A percentile compares a stretch with the other conserved stretches of the same genome.
phyloP scores from a whole-genome alignment of 2,113 vertebrate genomes.

The Motacilla tschutschensis region DNA sequence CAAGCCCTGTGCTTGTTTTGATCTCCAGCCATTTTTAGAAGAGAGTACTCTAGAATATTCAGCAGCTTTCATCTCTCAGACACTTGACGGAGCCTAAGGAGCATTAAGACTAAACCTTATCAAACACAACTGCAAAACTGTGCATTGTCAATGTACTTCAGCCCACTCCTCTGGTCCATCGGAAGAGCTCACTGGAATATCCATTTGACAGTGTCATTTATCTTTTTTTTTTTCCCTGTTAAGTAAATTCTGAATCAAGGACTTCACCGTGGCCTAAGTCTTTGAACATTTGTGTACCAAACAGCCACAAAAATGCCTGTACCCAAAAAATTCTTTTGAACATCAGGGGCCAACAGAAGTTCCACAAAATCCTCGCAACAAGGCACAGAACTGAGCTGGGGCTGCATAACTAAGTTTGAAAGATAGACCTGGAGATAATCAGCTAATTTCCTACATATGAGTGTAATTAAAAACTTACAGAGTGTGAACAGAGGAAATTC shows the following conservation, averaged over 20 bases:
- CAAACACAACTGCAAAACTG: slow-evolving; percentile 56
- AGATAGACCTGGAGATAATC: background rate
- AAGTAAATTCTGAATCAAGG: background rate
- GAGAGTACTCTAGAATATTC: slow-evolving; percentile 52
- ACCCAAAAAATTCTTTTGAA: background rate
- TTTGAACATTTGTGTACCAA: background rate
- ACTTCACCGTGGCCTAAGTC: background rate
- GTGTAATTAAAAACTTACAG: background rate
- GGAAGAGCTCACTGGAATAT: slow-evolving; percentile 14
- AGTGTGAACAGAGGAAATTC: background rate
- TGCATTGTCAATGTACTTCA: slow-evolving; percentile 5
- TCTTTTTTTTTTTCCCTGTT: background rate
- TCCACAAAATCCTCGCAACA: background rate
- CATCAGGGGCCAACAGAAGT: background rate
- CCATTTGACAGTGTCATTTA: slow-evolving; percentile 16
- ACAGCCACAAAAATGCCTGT: background rate
- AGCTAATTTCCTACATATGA: background rate
- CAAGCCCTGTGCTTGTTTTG: slow-evolving; percentile 55
- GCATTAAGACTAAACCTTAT: slow-evolving; percentile 63
- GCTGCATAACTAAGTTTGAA: background rate
- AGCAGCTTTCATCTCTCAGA: slow-evolving; percentile 75
- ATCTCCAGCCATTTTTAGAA: slow-evolving; percentile 56
- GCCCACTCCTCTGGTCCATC: slow-evolving; percentile 9
- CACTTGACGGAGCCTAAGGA: slow-evolving; percentile 71
- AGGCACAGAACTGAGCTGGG: background rate